Base-by-base conservation (phyloP, 2,888 invertebrate genomes). In the Alentia gelatinosa region DNA sequence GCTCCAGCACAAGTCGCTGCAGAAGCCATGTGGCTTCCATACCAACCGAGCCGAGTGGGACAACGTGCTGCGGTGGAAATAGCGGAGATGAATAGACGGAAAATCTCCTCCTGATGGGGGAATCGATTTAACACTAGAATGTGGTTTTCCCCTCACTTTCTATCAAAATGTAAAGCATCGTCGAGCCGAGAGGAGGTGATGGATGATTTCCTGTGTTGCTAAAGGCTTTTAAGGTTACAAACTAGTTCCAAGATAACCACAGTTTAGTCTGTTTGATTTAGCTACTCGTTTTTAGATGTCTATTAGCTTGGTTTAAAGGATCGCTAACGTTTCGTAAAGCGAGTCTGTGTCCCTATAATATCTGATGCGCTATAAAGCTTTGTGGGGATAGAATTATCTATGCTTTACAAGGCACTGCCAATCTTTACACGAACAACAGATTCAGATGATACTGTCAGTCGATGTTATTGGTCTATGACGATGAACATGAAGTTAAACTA, bases 21-120 rank as follows among this genome's bases (percentile, higher is more conserved):
- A 4, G 68, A 68, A 68, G 68, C 30, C 68, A 56, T 56, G 56
- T 56, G 56, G 56, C 56, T 56, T 56, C 56, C 5, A 56, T 56
- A 56, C 56, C 12, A 12, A 56, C 56, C 3, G 23, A 9, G 23
- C 56, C 56, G 47, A 56, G 56, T n/a, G n/a, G 47, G 47, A n/a
- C 47, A 42, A 12, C 9, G 56, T 56, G 56, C 56, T 56, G 5
- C 5, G 56, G 56, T 56, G 56, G 56, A 56, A n/a, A 56, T n/a
- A 56, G 56, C 56, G 56, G 56, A 56, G 56, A 56, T 56, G 56
- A 56, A 56, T 56, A 56, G 56, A 56, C 56, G 56, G 56, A 56
- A 56, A 56, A 56, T 56, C 56, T 19, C 56, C 56, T 56, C 56
- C 56, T n/a, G 56, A 56, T 56, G 56, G 19, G 56, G n/a, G 56